A percentile compares a stretch with the other conserved stretches of the same genome.
phyloP scores from a whole-genome alignment of 2,113 vertebrate genomes.

The Anarhynchus alexandrinus region DNA sequence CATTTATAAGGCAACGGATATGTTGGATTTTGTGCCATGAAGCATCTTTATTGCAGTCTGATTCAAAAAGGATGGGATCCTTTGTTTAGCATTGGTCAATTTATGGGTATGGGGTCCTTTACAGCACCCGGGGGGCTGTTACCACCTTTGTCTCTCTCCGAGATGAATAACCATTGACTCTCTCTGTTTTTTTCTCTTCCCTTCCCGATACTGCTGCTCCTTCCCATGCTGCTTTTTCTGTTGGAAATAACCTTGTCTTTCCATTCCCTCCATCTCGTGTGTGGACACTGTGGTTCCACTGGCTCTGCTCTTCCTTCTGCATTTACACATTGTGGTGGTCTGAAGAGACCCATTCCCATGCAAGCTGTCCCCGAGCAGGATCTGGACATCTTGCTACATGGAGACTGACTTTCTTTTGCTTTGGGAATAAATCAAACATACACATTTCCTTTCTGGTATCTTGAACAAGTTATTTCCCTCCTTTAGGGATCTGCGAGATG shows the following conservation, averaged over 20 bases:
- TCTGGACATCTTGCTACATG: background rate
- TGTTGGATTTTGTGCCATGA: background rate
- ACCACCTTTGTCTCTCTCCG: background rate
- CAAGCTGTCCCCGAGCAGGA: background rate
- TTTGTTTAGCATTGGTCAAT: background rate
- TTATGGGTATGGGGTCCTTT: background rate
- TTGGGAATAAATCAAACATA: background rate
- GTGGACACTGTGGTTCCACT: background rate
- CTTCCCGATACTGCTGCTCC: background rate
- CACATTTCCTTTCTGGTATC: background rate
- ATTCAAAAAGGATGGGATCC: background rate
- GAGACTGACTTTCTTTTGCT: background rate
- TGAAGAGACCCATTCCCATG: background rate
- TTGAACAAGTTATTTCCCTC: background rate
- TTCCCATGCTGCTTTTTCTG: background rate
- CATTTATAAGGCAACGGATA: background rate
- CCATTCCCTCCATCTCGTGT: accelerated
- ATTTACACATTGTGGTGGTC: background rate
- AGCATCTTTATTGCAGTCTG: background rate
- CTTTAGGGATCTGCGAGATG: background rate
- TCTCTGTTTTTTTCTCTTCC: background rate
- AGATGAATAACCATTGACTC: background rate
- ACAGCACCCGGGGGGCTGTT: background rate
- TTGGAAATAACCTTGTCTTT: background rate
- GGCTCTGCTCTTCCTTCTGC: background rate